These are phyloP conservation scores for Thamnophis sirtalis DNA, from an alignment of 2,113 vertebrate genomes.

Conservation along the genomic window DNA sequence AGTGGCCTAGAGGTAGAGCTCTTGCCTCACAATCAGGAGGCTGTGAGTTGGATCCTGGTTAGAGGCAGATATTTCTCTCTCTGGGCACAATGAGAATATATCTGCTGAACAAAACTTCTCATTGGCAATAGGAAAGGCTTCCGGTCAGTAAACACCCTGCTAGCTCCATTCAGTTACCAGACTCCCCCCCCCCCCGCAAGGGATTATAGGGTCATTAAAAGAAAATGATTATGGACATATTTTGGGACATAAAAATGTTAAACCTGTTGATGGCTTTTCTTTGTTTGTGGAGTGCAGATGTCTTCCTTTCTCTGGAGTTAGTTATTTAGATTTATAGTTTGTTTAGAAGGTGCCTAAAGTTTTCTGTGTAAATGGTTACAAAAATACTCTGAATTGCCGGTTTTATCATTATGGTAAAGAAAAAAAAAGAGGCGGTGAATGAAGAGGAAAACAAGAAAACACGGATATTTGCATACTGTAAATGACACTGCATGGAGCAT, in stretches of 20 bases:
- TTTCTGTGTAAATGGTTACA: not conserved
- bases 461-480: not conserved
- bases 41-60: too few relatives aligned
- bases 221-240: not conserved
- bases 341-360: not conserved
- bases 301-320: not conserved
- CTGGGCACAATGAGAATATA: too few relatives aligned
- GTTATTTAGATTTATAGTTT: not conserved
- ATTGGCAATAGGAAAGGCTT: too few relatives aligned
- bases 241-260: not conserved
- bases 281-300: not conserved
- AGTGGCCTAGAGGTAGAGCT: too few relatives aligned
- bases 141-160: too few relatives aligned
- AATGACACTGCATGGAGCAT: not conserved
- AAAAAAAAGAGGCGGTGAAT: not conserved
- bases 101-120: too few relatives aligned
- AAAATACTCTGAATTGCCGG: too few relatives aligned
- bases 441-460: not conserved
- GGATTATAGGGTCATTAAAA: too few relatives aligned
- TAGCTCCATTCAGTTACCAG: too few relatives aligned
- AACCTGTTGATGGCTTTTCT: not conserved
- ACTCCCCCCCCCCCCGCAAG: too few relatives aligned
- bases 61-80: too few relatives aligned
- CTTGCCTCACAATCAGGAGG: too few relatives aligned
- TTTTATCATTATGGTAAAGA: not conserved